These are phyloP conservation scores for Biston stratarius DNA, from an alignment of 2,888 invertebrate genomes.

Conservation along the genomic window DNA sequence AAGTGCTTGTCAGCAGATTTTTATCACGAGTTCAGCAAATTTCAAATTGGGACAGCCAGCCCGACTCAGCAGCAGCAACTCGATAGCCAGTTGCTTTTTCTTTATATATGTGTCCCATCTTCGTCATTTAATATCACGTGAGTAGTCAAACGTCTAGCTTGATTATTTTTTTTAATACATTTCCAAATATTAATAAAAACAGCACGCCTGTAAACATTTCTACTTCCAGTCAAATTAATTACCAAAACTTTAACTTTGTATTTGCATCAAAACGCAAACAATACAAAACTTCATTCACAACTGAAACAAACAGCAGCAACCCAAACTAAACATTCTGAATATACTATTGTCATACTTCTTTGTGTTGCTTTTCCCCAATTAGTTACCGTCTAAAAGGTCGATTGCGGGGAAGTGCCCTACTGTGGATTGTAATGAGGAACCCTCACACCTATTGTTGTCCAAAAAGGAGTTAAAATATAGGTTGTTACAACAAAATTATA, in stretches of 20 bases:
- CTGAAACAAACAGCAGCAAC: neutral
- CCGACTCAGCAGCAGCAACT: too few species aligned
- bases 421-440: conserved; percentile 43
- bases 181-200: neutral
- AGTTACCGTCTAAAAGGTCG: conserved; percentile 43
- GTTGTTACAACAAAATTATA: conserved; percentile 38
- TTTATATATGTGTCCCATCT: too few species aligned
- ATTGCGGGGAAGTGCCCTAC: conserved; percentile 43
- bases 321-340: conserved; percentile 24
- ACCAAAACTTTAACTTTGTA: neutral
- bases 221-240: neutral
- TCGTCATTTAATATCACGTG: too few species aligned
- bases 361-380: conserved; percentile 46
- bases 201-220: neutral
- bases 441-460: conserved; percentile 45
- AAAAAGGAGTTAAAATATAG: conserved; percentile 39
- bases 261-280: conserved; percentile 12
- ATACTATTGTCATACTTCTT: conserved; percentile 40
- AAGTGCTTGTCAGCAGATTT: too few species aligned
- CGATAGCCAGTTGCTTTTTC: too few species aligned
- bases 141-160: too few species aligned
- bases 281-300: conserved; percentile 7
- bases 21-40: too few species aligned
- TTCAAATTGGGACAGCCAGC: too few species aligned
- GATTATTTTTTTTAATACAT: too few species aligned